Evolutionary conservation across 2,888 invertebrate species (phyloP).

Genomic region (Sicus ferrugineus): DNA sequence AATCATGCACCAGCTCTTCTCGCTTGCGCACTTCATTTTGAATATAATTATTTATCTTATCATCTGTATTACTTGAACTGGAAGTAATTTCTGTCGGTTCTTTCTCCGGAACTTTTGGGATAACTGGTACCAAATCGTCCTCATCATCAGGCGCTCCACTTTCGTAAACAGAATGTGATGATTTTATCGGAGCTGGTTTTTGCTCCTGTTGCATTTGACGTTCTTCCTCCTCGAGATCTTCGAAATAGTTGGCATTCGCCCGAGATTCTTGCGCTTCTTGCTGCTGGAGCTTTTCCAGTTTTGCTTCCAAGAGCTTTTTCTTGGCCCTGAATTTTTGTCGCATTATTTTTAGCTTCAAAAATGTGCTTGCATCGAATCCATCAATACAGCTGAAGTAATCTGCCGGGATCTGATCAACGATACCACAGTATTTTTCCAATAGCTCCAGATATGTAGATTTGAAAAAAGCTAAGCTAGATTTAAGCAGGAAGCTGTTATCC

Average conservation of each 20-base stretch:
- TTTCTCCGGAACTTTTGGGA: neutral
- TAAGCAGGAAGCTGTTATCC: slow-evolving; percentile 48
- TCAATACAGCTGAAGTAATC: slow-evolving; percentile 70
- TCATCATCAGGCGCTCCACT: slow-evolving; percentile 41
- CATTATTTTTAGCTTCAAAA: slow-evolving; percentile 68
- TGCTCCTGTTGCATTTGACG: slow-evolving; percentile 50
- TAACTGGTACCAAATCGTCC: slow-evolving; percentile 39
- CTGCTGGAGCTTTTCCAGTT: slow-evolving; percentile 48
- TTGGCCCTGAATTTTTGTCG: slow-evolving; percentile 70
- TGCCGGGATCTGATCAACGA: slow-evolving; percentile 72
- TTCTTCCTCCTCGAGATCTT: slow-evolving; percentile 53
- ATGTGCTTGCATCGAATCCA: slow-evolving; percentile 69
- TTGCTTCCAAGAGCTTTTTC: slow-evolving; percentile 63
- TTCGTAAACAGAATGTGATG: slow-evolving; percentile 15
- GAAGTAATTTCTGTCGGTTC: neutral
- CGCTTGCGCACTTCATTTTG: slow-evolving; percentile 37
- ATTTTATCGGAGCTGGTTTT: slow-evolving; percentile 12
- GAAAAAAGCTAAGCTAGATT: slow-evolving; percentile 52
- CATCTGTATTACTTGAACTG: neutral
- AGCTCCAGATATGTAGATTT: slow-evolving; percentile 70
- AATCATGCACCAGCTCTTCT: slow-evolving; percentile 49
- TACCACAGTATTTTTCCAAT: slow-evolving; percentile 71
- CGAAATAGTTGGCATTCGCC: slow-evolving; percentile 40
- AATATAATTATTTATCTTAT: slow-evolving; percentile 25
- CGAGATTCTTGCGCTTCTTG: slow-evolving; percentile 31